A percentile compares a stretch with the other conserved stretches of the same genome.
These are phyloP conservation scores for Pipra filicauda DNA, from an alignment of 2,113 vertebrate species.

Conservation along the genomic window DNA sequence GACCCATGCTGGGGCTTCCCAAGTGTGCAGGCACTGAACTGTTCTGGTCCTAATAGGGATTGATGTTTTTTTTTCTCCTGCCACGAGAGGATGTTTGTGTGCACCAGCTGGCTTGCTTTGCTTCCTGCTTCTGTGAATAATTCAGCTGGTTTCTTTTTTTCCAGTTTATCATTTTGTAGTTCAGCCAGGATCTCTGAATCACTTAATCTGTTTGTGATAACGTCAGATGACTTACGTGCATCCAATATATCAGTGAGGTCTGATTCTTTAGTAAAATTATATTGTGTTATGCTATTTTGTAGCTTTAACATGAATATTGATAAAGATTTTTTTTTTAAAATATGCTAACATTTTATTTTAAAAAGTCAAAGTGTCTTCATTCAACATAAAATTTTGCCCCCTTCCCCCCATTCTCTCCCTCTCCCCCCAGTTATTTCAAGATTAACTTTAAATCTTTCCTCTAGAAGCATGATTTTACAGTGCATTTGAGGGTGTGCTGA, in stretches of 20 bases:
- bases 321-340: background rate
- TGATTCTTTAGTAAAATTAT: background rate
- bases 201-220: background rate
- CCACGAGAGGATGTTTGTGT: background rate
- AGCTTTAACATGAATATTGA: background rate
- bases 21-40: background rate
- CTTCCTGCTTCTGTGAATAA: background rate
- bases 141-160: background rate
- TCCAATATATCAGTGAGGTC: background rate
- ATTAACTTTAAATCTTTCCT: background rate
- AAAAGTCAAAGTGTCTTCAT: background rate
- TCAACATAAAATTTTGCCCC: background rate
- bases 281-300: background rate
- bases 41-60: background rate
- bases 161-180: background rate
- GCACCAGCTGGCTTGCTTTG: constrained; percentile 1
- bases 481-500: background rate
- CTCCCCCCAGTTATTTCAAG: background rate
- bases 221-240: background rate
- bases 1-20: background rate
- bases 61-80: background rate
- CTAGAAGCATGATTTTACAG: background rate
- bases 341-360: background rate
- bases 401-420: rapidly evolving
- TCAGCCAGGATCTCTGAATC: background rate